Conservation (phyloP, 2,113 vertebrate species). For the Ciconia maguari region DNA sequence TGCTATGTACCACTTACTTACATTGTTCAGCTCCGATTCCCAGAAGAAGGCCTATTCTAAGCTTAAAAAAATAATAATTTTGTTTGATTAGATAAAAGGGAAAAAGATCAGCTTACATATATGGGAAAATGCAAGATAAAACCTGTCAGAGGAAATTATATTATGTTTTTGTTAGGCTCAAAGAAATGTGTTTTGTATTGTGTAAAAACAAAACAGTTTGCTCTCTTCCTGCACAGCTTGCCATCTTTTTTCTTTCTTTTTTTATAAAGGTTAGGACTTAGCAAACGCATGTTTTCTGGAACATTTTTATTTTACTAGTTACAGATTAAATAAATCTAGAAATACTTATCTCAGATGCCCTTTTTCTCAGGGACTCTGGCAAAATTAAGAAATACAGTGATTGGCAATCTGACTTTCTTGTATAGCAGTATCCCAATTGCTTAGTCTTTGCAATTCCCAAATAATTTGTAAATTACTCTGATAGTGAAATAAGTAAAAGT, state of each 20-base stretch:
- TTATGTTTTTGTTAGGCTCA: slow-evolving; percentile 21
- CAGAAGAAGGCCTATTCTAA: background rate
- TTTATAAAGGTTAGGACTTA: background rate
- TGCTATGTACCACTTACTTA: background rate
- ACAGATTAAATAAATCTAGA: background rate
- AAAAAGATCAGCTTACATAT: background rate
- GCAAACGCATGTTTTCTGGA: background rate
- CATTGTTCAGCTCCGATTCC: background rate
- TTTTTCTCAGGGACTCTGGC: background rate
- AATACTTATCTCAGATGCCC: background rate
- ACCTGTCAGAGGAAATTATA: slow-evolving; percentile 36
- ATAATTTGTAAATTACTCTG: background rate
- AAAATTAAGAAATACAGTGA: background rate
- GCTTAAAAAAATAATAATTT: background rate
- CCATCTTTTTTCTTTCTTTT: background rate
- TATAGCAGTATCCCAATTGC: background rate
- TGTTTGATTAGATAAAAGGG: background rate
- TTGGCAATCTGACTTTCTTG: background rate
- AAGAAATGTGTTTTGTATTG: slow-evolving; percentile 22
- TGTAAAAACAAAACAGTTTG: slow-evolving; percentile 17
- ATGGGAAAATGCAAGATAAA: slow-evolving; percentile 52
- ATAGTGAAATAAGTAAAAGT: background rate
- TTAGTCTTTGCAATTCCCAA: background rate
- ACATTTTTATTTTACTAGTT: background rate
- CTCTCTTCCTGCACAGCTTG: slow-evolving; percentile 39